Percentiles rank a stretch among this genome's conserved stretches.
phyloP scores from a whole-genome alignment of 2,888 invertebrate species.

The Epiblema foenella region DNA sequence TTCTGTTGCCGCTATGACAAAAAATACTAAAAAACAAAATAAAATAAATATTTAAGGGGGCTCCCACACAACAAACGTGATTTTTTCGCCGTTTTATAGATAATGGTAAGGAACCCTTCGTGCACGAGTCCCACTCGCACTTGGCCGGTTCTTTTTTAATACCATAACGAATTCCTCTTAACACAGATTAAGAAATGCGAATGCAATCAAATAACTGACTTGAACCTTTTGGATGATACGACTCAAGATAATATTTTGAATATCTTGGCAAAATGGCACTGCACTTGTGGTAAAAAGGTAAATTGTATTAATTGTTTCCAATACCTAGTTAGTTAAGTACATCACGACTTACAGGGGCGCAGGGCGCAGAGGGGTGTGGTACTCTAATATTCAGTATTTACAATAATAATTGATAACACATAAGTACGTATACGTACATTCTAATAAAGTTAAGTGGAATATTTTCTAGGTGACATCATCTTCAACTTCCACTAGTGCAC shows the following conservation, averaged over 20 bases:
- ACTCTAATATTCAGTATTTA: not conserved
- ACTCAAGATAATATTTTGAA: constrained; percentile 74
- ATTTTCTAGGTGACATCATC: constrained; percentile 65
- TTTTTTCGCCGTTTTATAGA: no score
- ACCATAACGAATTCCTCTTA: not conserved
- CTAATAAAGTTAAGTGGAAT: not conserved
- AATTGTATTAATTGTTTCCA: not conserved
- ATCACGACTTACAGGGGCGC: no score
- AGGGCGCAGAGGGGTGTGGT: no score
- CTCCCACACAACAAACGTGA: no score
- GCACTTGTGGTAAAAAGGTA: constrained; percentile 77
- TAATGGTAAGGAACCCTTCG: no score
- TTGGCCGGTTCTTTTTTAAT: constrained; percentile 49
- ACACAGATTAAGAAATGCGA: constrained; percentile 77
- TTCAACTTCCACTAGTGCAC: constrained; percentile 72
- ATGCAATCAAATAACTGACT: constrained; percentile 73
- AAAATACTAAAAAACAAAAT: no score
- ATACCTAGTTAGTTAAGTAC: not conserved
- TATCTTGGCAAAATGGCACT: constrained; percentile 78
- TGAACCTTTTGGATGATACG: constrained; percentile 71
- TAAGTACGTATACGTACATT: no score
- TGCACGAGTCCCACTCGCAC: no score
- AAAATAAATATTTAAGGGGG: no score
- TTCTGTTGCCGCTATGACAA: no score
- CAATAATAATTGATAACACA: not conserved